Evolutionary conservation across 2,113 vertebrate species (phyloP).

Genomic region (Oenanthe melanoleuca): DNA sequence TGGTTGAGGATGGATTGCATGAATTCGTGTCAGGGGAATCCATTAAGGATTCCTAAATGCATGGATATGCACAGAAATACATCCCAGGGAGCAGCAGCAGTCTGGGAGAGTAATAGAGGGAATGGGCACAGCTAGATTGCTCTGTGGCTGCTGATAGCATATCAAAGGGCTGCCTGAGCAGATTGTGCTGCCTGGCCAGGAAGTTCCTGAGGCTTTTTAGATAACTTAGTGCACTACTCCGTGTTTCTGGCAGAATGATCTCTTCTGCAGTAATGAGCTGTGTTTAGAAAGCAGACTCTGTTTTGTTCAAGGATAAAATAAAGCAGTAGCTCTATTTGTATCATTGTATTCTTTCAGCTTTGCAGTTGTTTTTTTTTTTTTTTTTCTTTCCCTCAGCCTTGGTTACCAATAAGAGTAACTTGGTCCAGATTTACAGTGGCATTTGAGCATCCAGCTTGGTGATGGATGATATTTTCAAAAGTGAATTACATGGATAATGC

Average conservation of each 20-base stretch:
- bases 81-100: not conserved
- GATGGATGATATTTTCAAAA: not conserved
- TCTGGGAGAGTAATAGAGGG: not conserved
- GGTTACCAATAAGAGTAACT: not conserved
- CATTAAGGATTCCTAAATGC: not conserved
- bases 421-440: not conserved
- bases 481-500: not conserved
- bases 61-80: not conserved
- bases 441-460: not conserved
- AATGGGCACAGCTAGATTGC: not conserved
- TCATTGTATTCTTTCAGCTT: not conserved
- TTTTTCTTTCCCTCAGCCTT: not conserved
- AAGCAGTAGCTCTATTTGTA: not conserved
- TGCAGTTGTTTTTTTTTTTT: not conserved
- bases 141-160: not conserved
- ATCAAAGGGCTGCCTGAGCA: not conserved
- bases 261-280: not conserved
- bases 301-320: not conserved
- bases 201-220: slow-evolving; percentile 8
- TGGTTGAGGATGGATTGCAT: not conserved
- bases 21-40: not conserved
- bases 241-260: not conserved
- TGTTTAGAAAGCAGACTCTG: not conserved
- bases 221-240: not conserved
- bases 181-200: slow-evolving; percentile 16